Percentiles rank a stretch among this genome's conserved stretches.
phyloP scores from a whole-genome alignment of 2,888 invertebrate species.

The Torymus tubicola region DNA sequence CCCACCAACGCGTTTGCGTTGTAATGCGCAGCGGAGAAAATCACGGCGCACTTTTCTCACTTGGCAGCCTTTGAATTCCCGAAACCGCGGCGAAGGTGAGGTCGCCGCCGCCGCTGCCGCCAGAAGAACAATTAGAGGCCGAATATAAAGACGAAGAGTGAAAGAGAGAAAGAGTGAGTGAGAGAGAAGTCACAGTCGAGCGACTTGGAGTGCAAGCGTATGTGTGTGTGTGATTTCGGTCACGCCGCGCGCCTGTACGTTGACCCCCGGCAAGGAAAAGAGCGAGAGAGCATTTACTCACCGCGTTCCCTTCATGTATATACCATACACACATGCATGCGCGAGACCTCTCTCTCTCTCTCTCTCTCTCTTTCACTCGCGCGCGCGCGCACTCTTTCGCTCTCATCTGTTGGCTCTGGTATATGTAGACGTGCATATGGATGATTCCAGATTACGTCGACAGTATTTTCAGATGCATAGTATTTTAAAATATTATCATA shows the following conservation, averaged over 20 bases:
- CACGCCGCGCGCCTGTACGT: conserved; percentile 75
- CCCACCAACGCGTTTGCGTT: no score
- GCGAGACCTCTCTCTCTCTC: no score
- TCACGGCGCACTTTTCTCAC: background rate
- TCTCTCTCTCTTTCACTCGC: conserved; percentile 18
- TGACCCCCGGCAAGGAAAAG: conserved; percentile 69
- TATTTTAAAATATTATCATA: background rate
- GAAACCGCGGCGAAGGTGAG: conserved; percentile 30
- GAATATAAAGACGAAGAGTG: conserved; percentile 65
- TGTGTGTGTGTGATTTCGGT: conserved; percentile 74
- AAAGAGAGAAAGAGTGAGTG: conserved; percentile 16
- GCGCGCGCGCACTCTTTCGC: conserved; percentile 4
- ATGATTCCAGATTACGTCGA: conserved; percentile 24
- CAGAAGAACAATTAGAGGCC: conserved; percentile 71
- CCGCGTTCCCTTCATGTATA: conserved; percentile 62
- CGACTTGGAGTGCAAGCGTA: conserved; percentile 65
- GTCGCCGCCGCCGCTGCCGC: conserved; percentile 3
- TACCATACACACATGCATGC: conserved; percentile 41
- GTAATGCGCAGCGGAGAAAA: background rate
- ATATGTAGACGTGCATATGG: conserved; percentile 14
- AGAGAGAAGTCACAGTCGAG: conserved; percentile 71
- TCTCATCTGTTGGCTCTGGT: conserved; percentile 11
- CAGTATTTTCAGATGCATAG: background rate
- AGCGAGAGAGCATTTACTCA: conserved; percentile 67
- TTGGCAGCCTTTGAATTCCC: conserved; percentile 27